phyloP scores from a whole-genome alignment of 1,140 invertebrate species.

The Drosophila kikkawai region DNA sequence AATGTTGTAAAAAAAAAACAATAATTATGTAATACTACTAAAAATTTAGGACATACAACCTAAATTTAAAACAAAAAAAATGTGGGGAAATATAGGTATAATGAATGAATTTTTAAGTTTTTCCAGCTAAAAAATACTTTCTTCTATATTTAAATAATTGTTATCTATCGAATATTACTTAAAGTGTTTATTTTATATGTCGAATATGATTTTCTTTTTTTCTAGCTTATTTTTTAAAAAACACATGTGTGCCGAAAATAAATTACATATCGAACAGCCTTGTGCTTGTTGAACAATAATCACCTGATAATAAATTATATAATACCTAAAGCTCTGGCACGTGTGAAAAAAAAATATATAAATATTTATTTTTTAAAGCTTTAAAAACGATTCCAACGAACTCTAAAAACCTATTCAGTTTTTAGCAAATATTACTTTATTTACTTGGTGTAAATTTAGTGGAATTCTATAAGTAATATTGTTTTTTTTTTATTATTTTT shows the following conservation, averaged over 20 bases:
- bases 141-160: neutral
- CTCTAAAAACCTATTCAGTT: neutral
- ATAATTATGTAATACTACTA: neutral
- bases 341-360: neutral
- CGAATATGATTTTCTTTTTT: fast-evolving
- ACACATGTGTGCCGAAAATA: neutral
- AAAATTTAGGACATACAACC: neutral
- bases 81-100: neutral
- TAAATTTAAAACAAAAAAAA: constrained; percentile 1
- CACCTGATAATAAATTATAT: neutral
- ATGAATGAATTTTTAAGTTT: too few species aligned
- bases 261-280: neutral
- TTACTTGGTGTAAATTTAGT: neutral
- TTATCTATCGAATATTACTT: neutral
- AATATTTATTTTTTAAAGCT: neutral
- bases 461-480: neutral
- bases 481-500: neutral
- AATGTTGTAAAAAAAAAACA: neutral
- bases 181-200: neutral
- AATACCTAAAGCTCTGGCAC: constrained; percentile 1
- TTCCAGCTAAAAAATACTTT: too few species aligned
- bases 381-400: neutral
- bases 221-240: neutral
- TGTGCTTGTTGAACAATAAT: neutral
- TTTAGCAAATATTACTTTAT: too few species aligned